Percentiles rank a stretch among this genome's conserved stretches.
phyloP scores from a whole-genome alignment of 2,888 invertebrate genomes.

The Cheilosia grossa region DNA sequence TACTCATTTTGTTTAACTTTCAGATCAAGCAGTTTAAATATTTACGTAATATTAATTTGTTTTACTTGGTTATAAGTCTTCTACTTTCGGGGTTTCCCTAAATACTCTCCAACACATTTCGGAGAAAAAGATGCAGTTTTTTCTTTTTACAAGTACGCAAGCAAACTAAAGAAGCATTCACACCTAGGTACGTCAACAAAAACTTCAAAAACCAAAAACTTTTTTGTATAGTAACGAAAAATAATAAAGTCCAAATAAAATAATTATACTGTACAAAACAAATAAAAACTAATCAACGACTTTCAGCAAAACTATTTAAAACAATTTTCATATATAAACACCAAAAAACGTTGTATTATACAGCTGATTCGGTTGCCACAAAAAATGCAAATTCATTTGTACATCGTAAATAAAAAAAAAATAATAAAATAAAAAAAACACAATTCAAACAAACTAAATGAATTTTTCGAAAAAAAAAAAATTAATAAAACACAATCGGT shows the following conservation, averaged over 20 bases:
- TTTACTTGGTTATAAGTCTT: constrained; percentile 6
- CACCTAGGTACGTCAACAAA: constrained; percentile 5
- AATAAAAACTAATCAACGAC: constrained; percentile 9
- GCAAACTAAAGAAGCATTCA: constrained; percentile 40
- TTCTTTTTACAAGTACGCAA: constrained; percentile 16
- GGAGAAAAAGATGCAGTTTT: constrained; percentile 24
- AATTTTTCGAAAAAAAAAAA: constrained; percentile 78
- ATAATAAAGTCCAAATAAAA: constrained; percentile 1
- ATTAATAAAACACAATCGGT: constrained; percentile 81
- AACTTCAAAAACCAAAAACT: constrained; percentile 12
- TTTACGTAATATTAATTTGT: constrained; percentile 16
- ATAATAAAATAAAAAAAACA: constrained; percentile 57
- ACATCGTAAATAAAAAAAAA: constrained; percentile 47
- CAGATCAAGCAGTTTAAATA: constrained; percentile 36
- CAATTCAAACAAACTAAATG: constrained; percentile 79
- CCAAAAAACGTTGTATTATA: constrained; percentile 76
- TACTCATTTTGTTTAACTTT: constrained; percentile 13
- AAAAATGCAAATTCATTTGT: constrained; percentile 61
- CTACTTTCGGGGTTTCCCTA: constrained; percentile 8
- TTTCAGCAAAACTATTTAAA: constrained; percentile 11
- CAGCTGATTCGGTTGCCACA: constrained; percentile 74
- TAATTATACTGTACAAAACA: constrained; percentile 16
- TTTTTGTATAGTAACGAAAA: too few relatives aligned
- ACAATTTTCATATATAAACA: constrained; percentile 74
- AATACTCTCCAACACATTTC: constrained; percentile 33